Conservation (phyloP, 2,797 vertebrate species). For the Sciurus vulgaris region DNA sequence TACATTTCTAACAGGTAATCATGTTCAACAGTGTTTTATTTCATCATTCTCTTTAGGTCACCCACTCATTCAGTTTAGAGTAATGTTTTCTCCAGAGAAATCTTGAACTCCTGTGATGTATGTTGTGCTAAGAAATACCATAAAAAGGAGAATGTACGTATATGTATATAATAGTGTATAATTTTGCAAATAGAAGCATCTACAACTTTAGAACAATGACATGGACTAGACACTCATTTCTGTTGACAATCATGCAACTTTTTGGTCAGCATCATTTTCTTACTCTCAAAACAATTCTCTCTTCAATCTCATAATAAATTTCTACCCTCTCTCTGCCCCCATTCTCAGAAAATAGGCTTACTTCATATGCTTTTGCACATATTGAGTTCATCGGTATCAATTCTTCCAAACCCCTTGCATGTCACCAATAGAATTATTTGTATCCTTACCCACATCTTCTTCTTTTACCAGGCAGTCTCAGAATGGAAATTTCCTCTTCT, state of each 20-base stretch:
- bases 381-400: background rate
- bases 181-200: background rate
- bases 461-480: background rate
- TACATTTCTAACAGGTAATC: background rate
- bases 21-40: background rate
- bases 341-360: background rate
- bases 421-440: background rate
- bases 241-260: background rate
- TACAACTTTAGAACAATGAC: background rate
- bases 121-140: background rate
- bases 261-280: background rate
- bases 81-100: conserved; percentile 29
- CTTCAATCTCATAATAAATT: background rate
- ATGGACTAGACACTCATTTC: background rate
- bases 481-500: background rate
- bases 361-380: background rate
- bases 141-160: background rate
- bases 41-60: background rate
- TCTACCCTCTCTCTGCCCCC: background rate
- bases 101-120: background rate
- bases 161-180: background rate
- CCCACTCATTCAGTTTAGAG: background rate
- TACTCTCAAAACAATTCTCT: background rate
- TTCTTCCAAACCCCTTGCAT: background rate
- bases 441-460: background rate